Evolutionary conservation across 2,888 invertebrate species (phyloP).

Genomic region (Drosophila anceps): DNA sequence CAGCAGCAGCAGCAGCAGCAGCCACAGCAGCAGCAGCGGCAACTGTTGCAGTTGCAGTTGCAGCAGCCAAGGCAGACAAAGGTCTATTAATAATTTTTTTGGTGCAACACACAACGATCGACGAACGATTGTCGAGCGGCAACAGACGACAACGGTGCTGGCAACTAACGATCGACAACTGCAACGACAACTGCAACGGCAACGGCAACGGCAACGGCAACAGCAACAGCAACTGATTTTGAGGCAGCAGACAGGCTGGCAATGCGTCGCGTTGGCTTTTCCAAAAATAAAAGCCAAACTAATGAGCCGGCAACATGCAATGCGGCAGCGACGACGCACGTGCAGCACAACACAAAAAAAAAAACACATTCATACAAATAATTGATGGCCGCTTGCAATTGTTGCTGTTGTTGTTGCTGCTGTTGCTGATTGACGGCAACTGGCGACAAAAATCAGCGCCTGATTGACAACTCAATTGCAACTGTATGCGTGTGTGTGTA

Average conservation of each 20-base stretch:
- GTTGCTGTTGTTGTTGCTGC: conserved; percentile 31
- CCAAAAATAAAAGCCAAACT: conserved; percentile 81
- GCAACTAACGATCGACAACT: conserved; percentile 78
- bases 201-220: conserved; percentile 53
- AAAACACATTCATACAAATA: conserved; percentile 64
- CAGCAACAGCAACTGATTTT: conserved; percentile 45
- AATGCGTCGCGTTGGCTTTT: conserved; percentile 81
- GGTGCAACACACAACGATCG: conserved; percentile 68
- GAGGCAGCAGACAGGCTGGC: conserved; percentile 73
- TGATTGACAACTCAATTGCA: conserved; percentile 81
- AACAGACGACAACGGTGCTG: conserved; percentile 55
- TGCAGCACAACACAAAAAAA: conserved; percentile 51
- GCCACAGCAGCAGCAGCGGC: conserved; percentile 48
- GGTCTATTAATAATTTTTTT: conserved; percentile 79
- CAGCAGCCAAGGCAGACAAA: conserved; percentile 66
- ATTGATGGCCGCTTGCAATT: conserved; percentile 77
- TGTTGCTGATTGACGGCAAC: conserved; percentile 73
- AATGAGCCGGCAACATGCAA: conserved; percentile 82
- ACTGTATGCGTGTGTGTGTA: conserved; percentile 35
- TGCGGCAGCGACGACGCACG: conserved; percentile 74
- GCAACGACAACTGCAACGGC: conserved; percentile 40
- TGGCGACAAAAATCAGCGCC: conserved; percentile 77
- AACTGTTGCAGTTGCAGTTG: conserved; percentile 28
- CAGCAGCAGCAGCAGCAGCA: conserved; percentile 49
- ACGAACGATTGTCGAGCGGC: conserved; percentile 30